Conservation (phyloP, 2,888 invertebrate species). For the Apamea anceps region DNA sequence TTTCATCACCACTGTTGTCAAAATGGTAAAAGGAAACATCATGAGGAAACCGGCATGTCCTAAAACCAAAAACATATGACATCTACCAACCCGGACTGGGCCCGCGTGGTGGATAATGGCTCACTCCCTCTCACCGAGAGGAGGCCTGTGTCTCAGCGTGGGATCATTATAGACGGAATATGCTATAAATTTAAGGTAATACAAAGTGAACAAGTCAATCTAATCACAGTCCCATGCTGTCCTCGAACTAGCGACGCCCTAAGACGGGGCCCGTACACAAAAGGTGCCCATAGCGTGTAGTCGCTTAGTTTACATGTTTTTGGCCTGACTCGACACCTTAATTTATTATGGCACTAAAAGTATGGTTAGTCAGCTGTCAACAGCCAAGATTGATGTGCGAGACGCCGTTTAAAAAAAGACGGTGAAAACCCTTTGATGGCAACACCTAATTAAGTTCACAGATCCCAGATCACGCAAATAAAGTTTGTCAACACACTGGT, state of each 20-base stretch:
- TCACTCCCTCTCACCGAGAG: too few relatives aligned
- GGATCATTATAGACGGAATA: too few relatives aligned
- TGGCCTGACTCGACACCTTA: neutral
- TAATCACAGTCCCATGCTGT: neutral
- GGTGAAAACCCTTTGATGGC: neutral
- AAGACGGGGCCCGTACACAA: too few relatives aligned
- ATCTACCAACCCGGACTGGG: too few relatives aligned
- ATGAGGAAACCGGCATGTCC: neutral
- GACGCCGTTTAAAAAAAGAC: neutral
- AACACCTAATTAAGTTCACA: neutral
- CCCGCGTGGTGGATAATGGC: too few relatives aligned
- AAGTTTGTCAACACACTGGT: neutral
- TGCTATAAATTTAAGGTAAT: neutral
- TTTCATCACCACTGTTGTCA: neutral
- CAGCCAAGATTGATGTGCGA: neutral
- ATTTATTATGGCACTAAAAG: neutral
- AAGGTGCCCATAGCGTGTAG: neutral
- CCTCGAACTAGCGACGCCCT: neutral
- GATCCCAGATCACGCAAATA: neutral
- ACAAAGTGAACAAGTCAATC: neutral
- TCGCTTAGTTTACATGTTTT: neutral
- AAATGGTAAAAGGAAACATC: neutral
- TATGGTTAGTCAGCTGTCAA: neutral
- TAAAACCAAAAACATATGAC: too few relatives aligned
- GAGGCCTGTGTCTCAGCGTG: too few relatives aligned